Conservation (phyloP, 2,797 vertebrate species). For the Picus viridis region DNA sequence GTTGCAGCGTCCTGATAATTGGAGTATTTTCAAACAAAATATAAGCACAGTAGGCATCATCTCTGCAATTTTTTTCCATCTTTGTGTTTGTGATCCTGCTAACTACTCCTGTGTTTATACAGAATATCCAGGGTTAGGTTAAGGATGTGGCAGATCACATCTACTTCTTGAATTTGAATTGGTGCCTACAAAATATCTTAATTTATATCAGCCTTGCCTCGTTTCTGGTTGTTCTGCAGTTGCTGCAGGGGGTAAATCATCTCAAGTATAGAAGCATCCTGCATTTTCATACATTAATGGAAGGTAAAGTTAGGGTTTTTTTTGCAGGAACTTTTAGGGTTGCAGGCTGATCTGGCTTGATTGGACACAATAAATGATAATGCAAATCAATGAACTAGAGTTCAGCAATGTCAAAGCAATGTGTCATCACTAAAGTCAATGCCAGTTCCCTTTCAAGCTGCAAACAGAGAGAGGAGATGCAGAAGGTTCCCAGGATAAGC, state of each 20-base stretch:
- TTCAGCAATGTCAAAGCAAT: not conserved
- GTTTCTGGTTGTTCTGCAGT: not conserved
- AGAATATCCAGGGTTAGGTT: not conserved
- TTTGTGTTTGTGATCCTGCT: not conserved
- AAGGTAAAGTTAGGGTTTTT: not conserved
- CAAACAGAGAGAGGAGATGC: not conserved
- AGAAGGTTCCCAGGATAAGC: accelerated
- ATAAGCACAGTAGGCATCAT: constrained; percentile 6
- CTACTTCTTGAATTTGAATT: not conserved
- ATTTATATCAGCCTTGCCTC: not conserved
- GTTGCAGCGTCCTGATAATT: not conserved
- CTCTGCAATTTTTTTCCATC: not conserved
- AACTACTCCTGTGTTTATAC: not conserved
- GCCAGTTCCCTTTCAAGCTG: not conserved
- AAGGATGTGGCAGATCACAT: not conserved
- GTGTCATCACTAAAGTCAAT: not conserved
- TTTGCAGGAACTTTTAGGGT: not conserved
- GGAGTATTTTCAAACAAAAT: constrained; percentile 7
- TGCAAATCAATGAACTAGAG: not conserved
- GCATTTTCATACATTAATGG: not conserved
- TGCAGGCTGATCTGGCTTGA: not conserved
- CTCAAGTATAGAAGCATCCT: not conserved
- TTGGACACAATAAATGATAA: not conserved
- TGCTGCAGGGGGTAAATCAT: not conserved
- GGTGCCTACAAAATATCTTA: not conserved